Evolutionary conservation across 2,888 invertebrate species (phyloP).

Genomic region (Agrochola lychnidis): DNA sequence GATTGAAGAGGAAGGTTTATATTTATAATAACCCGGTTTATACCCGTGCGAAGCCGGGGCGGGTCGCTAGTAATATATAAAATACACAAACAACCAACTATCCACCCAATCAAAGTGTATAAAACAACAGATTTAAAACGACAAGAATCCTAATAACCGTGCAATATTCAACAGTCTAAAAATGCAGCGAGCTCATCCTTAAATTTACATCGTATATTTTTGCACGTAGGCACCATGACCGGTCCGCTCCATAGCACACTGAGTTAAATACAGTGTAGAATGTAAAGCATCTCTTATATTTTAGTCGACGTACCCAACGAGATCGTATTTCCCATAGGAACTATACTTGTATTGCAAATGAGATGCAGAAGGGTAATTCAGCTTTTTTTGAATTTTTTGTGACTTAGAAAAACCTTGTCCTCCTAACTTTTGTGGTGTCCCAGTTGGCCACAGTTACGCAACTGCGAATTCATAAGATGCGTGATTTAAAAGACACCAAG

Average conservation of each 20-base stretch:
- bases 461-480: too few relatives aligned
- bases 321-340: constrained; percentile 64
- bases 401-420: too few relatives aligned
- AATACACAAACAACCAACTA: neutral
- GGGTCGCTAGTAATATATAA: too few relatives aligned
- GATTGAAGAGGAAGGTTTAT: too few relatives aligned
- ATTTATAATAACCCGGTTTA: too few relatives aligned
- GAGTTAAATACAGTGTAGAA: constrained; percentile 72
- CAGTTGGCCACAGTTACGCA: neutral
- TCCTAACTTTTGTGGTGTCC: neutral
- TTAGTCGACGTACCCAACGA: constrained; percentile 53
- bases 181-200: constrained; percentile 13
- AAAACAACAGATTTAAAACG: neutral
- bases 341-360: neutral
- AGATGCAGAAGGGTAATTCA: constrained; percentile 31
- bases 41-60: too few relatives aligned
- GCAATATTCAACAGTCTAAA: neutral
- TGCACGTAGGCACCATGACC: constrained; percentile 55
- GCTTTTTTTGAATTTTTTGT: too few relatives aligned
- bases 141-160: neutral
- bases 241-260: constrained; percentile 61
- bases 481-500: too few relatives aligned
- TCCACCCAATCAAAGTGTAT: neutral
- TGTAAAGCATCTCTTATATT: constrained; percentile 71
- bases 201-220: constrained; percentile 45